A percentile compares a stretch with the other conserved stretches of the same genome.
Evolutionary conservation across 2,113 vertebrate species (phyloP).

Genomic region (Cyphomyrus discorhynchus): DNA sequence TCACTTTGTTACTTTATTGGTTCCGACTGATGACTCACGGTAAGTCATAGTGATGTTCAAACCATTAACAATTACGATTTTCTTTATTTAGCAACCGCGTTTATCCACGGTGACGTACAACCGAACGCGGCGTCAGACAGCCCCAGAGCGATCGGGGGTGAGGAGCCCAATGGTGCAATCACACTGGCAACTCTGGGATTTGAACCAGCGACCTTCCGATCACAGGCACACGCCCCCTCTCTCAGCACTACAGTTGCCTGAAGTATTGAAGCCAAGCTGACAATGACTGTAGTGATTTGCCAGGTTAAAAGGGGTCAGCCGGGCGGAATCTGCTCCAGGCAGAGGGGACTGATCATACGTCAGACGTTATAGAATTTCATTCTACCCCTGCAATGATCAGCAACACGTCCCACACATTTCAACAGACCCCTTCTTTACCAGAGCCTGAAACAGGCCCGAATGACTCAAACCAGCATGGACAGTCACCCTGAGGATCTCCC

Average conservation of each 20-base stretch:
- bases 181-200: not conserved
- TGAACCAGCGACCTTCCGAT: not conserved
- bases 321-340: not conserved
- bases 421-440: not conserved
- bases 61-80: not conserved
- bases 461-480: not conserved
- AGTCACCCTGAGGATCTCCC: slow-evolving; percentile 60
- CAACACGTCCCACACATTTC: not conserved
- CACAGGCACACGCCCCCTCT: not conserved
- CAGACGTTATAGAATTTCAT: not conserved
- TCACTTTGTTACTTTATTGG: not conserved
- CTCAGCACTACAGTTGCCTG: not conserved
- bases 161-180: not conserved
- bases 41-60: not conserved
- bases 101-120: not conserved
- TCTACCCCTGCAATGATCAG: not conserved
- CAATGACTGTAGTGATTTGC: not conserved
- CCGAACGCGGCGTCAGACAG: not conserved
- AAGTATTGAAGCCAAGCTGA: not conserved
- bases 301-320: not conserved
- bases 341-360: not conserved
- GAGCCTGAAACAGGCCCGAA: not conserved
- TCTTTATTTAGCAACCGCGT: not conserved
- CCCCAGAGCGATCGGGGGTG: not conserved
- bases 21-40: not conserved